Evolutionary conservation across 2,888 invertebrate genomes (phyloP).

Genomic region (Drosophila nr. perissopoda): DNA sequence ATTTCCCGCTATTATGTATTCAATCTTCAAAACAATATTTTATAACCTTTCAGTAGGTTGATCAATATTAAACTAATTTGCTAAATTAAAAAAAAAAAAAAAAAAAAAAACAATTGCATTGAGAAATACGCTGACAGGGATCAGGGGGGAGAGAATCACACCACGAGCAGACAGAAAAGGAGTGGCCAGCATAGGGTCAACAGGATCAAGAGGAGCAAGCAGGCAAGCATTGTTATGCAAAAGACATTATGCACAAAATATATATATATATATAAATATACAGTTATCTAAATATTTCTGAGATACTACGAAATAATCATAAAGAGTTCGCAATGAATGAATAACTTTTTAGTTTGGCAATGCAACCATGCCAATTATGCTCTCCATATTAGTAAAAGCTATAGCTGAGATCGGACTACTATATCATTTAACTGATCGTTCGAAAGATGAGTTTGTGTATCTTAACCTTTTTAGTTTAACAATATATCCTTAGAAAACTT

Average conservation of each 20-base stretch:
- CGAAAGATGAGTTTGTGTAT: not conserved
- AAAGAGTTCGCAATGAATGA: not conserved
- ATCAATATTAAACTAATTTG: too few relatives aligned
- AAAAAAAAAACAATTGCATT: not conserved
- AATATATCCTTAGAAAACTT: rapidly evolving
- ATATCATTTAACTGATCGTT: not conserved
- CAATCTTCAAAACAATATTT: too few relatives aligned
- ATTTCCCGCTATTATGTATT: too few relatives aligned
- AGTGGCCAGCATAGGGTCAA: not conserved
- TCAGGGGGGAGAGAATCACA: not conserved
- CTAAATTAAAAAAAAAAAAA: too few relatives aligned
- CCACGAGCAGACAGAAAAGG: not conserved
- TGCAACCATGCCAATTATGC: not conserved
- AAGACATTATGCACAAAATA: too few relatives aligned
- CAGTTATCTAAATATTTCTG: not conserved
- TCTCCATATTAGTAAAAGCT: rapidly evolving
- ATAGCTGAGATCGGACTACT: not conserved
- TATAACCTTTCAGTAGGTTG: too few relatives aligned
- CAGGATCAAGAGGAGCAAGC: not conserved
- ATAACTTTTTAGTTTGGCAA: not conserved
- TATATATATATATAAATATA: too few relatives aligned
- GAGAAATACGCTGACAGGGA: not conserved
- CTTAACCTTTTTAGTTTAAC: not conserved
- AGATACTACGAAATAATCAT: not conserved
- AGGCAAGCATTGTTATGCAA: not conserved